Conservation (phyloP, 1,140 invertebrate genomes). For the Anagrus nilaparvatae region DNA sequence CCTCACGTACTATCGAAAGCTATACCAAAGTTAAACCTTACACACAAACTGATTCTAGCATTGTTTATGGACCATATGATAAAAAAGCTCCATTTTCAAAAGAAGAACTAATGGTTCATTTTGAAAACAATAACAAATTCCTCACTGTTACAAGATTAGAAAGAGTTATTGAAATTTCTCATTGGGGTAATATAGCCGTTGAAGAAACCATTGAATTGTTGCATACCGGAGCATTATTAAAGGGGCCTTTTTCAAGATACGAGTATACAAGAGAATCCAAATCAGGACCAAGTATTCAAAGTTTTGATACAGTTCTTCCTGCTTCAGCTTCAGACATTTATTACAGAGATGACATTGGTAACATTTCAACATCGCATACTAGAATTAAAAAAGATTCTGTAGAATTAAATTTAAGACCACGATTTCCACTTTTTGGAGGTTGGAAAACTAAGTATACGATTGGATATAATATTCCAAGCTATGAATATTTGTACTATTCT, state of each 20-base stretch:
- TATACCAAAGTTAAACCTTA: constrained; percentile 83
- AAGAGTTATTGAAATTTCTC: constrained; percentile 88
- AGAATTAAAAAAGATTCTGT: constrained; percentile 79
- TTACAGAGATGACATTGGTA: constrained; percentile 96
- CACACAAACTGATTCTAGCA: constrained; percentile 61
- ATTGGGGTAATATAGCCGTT: constrained; percentile 98
- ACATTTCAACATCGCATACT: constrained; percentile 96
- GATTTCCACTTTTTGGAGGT: constrained; percentile 97
- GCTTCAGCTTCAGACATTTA: constrained; percentile 85
- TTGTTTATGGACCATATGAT: constrained; percentile 83
- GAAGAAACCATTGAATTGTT: constrained; percentile 88
- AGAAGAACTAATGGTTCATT: constrained; percentile 74
- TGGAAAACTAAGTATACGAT: constrained; percentile 97
- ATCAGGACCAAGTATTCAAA: constrained; percentile 78
- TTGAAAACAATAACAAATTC: constrained; percentile 95
- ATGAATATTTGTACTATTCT: constrained; percentile 83
- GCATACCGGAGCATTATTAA: constrained; percentile 87
- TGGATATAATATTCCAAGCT: constrained; percentile 96
- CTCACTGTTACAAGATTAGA: constrained; percentile 79
- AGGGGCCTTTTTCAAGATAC: constrained; percentile 88
- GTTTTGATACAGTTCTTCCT: constrained; percentile 87
- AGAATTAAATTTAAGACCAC: constrained; percentile 85
- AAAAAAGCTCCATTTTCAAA: constrained; percentile 51
- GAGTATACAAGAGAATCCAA: constrained; percentile 88
- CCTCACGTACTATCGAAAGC: constrained; percentile 70